Evolutionary conservation across 2,888 invertebrate genomes (phyloP), one percentile per base, ranked within the genome.

Genomic region (Callyntrura guangdongensis): DNA sequence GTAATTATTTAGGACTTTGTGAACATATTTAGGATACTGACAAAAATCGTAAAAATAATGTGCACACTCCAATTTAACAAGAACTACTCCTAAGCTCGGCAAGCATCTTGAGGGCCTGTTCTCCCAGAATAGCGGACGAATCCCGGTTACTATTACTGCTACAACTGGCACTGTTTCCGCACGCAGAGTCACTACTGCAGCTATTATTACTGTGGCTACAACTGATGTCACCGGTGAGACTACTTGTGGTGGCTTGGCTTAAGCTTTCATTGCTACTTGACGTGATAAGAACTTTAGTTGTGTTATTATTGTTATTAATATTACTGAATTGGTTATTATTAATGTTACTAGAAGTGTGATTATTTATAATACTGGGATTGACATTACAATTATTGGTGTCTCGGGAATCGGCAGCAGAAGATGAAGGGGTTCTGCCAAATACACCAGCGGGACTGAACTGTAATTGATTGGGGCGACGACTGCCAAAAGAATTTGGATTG

Each of bases 21-120:
- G 69, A n/a, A n/a, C n/a, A n/a, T n/a, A n/a, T n/a, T 77, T 49
- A 0, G 69, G 36, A 20, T 47, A 2, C 11, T 61, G n/a, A 22
- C 25, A 9, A n/a, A 12, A 4, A 47, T 17, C 17, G 49, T 22
- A 84, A 67, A 25, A 47, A 25, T 83, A 77, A 47, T 85, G 82
- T 89, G 85, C 85, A 83, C 82, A 82, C 77, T n/a, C n/a, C 74
- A 89, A 64, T 90, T 81, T 91, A 94, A 91, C 94, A 94, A 59
- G 94, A 93, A 91, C 93, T 93, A 89, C 93, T 93, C 74, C 93
- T 94, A 59, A 94, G 83, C 87, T 94, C 94, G 12, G 93, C 94
- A 8, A 94, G 88, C 92, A 94, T 93, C 89, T 93, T 92, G 12
- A 94, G 84, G 5, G 93, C 94, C 86, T 93, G 93, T 59, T 94